These are phyloP conservation scores for Scophthalmus maximus DNA, from an alignment of 2,113 vertebrate genomes.

Conservation along the genomic window DNA sequence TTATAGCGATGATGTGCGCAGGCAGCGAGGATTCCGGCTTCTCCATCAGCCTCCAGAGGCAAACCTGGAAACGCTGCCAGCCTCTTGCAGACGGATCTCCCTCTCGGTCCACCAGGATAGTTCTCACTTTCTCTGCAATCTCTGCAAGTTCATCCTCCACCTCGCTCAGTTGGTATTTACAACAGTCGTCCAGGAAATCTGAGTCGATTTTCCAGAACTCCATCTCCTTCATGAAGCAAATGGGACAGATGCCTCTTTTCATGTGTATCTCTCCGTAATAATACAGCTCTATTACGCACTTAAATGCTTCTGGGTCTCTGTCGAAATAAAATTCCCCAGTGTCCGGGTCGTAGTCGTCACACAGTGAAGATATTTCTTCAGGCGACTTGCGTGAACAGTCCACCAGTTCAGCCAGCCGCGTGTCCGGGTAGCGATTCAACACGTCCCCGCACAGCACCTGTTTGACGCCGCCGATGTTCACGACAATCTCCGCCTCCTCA, in stretches of 20 bases:
- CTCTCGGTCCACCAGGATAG: constrained; percentile 92
- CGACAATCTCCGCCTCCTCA: constrained; percentile 88
- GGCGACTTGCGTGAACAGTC: constrained; percentile 80
- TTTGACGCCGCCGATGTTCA: constrained; percentile 95
- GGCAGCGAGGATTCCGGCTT: constrained; percentile 94
- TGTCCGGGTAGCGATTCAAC: constrained; percentile 91
- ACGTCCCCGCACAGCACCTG: constrained; percentile 89
- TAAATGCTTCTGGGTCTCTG: constrained; percentile 95
- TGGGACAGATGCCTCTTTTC: constrained; percentile 95
- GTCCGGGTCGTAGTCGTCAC: constrained; percentile 94
- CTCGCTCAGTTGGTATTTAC: constrained; percentile 89
- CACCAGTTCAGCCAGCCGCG: constrained; percentile 90
- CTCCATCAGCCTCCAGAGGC: constrained; percentile 95
- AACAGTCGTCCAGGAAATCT: constrained; percentile 93
- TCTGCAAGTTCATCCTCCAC: constrained; percentile 94
- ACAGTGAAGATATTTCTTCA: constrained; percentile 83
- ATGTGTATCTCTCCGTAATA: constrained; percentile 96
- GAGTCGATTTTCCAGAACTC: constrained; percentile 96
- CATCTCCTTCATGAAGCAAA: constrained; percentile 98
- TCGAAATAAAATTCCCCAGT: constrained; percentile 97
- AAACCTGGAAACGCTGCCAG: constrained; percentile 89
- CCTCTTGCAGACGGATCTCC: constrained; percentile 83
- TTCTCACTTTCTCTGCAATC: constrained; percentile 92
- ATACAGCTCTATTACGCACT: constrained; percentile 93
- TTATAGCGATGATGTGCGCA: constrained; percentile 88